These are phyloP conservation scores for Procambarus clarkii DNA, from an alignment of 1,140 invertebrate species.

Conservation along the genomic window DNA sequence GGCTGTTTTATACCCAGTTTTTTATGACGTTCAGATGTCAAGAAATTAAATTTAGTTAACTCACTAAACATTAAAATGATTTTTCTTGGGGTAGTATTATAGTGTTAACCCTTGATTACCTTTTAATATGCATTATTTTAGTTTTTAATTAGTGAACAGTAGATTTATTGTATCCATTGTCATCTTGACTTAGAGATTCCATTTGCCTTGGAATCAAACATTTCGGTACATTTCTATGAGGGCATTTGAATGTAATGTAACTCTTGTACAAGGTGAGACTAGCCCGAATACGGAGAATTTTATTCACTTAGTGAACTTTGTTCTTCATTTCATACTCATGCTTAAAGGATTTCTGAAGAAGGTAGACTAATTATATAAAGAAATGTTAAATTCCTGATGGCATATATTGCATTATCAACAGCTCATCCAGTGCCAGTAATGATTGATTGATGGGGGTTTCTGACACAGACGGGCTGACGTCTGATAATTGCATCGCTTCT, in stretches of 20 bases:
- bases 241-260: no score
- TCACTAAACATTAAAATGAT: no score
- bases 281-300: no score
- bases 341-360: neutral
- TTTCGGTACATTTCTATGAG: no score
- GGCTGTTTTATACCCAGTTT: neutral
- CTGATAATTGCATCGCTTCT: neutral
- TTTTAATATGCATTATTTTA: neutral
- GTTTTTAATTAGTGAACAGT: neutral
- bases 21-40: no score
- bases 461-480: constrained; percentile 41
- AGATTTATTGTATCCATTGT: no score
- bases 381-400: neutral
- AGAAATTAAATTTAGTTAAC: no score
- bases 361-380: neutral
- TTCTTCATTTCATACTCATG: neutral
- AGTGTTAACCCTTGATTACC: neutral
- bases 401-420: neutral
- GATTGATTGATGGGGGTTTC: constrained; percentile 35
- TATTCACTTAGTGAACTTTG: neutral
- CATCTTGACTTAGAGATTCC: no score
- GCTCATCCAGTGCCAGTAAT: constrained; percentile 38
- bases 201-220: no score
- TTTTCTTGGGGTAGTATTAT: neutral
- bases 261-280: no score